Evolutionary conservation across 2,113 vertebrate species (phyloP), one percentile per base, ranked within the genome.

Genomic region (Cepphus grylle): DNA sequence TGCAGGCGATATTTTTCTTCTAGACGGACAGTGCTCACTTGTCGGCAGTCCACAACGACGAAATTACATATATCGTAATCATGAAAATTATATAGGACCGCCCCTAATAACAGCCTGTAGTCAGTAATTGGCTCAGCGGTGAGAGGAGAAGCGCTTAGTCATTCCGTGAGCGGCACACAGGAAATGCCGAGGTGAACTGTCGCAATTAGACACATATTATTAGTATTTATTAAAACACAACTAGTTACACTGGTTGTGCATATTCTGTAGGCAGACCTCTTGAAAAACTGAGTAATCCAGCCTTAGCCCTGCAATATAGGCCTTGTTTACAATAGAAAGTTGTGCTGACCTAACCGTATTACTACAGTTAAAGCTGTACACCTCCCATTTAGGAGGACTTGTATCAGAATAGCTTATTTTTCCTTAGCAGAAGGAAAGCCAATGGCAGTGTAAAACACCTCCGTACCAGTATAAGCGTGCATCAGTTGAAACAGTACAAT

Each of bases 171-270:
- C 88, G 95, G 82, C 90, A 91, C 40, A 36, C 91, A 96, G 97
- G 95, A 97, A 97, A 94, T 95, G 89, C 91, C 66, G 9, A 77
- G 84, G 77, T 25, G 66, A 58, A 86, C 76, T 88, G 93, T 53
- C 9, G 27, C 27, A 94, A 95, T 86, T 71, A 94, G 84, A 85
- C 78, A 85, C 25, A 7, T 61, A 86, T 79, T 94, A 97, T 95
- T 96, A 94, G 76, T 86, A 66, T 94, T 92, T 95, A 96, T 97
- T 96, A 95, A 96, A 95, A 70, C 78, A 80, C 90, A 95, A 97
- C 96, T 87, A 85, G 97, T 95, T 80, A 77, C 94, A 94, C 96
- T 96, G 93, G 95, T 96, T 90, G 55, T 67, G 74, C 81, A 40
- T 23, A 93, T 71, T 94, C 78, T 91, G 73, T 62, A 90, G 87